These are phyloP conservation scores for Pangasius djambal DNA, from an alignment of 2,797 vertebrate genomes.

Conservation along the genomic window DNA sequence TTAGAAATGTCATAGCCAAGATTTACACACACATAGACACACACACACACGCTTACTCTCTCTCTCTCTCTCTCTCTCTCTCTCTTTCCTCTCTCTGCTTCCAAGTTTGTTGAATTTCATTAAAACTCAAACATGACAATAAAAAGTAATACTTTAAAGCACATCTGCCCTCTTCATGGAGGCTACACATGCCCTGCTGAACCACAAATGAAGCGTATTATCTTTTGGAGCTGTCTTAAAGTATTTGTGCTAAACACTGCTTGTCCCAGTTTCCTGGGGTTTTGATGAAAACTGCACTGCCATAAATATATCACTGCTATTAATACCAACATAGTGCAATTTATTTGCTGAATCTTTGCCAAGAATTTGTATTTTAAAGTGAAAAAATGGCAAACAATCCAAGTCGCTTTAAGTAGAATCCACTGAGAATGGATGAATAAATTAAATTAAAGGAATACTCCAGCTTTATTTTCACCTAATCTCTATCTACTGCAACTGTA, in stretches of 20 bases:
- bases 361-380: constrained; percentile 18
- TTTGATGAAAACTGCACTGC: constrained; percentile 26
- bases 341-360: constrained; percentile 39
- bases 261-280: constrained; percentile 24
- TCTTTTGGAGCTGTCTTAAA: constrained; percentile 17
- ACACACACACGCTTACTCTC: background rate
- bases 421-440: constrained; percentile 17
- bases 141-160: constrained; percentile 23
- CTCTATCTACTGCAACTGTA: background rate
- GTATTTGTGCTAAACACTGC: constrained; percentile 33
- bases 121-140: constrained; percentile 14
- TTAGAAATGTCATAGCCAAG: constrained; percentile 42
- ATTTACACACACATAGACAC: constrained; percentile 40
- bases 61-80: background rate
- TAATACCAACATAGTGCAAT: constrained; percentile 26
- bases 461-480: background rate
- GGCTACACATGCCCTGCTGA: constrained; percentile 32
- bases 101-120: background rate
- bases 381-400: constrained; percentile 29
- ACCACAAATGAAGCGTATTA: constrained; percentile 27
- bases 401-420: constrained; percentile 17
- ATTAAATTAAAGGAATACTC: constrained; percentile 10
- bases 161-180: constrained; percentile 37
- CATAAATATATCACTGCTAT: constrained; percentile 36
- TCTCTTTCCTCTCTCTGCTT: background rate